Percentiles rank a stretch among this genome's conserved stretches.
Conservation (phyloP, 2,113 vertebrate genomes). For the Formicarius rufipectus region DNA sequence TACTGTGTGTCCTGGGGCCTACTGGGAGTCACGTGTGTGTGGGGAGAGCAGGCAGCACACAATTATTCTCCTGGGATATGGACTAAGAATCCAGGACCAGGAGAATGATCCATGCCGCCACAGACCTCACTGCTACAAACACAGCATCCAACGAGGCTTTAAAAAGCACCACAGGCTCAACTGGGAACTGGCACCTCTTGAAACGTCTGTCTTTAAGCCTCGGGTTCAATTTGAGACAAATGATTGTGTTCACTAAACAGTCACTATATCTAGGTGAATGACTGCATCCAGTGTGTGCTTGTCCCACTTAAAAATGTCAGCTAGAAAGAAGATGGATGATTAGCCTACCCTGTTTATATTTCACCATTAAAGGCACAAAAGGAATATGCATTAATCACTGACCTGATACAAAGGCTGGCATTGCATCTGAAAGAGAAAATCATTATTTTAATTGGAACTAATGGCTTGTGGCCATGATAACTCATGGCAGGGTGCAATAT, state of each 20-base stretch:
- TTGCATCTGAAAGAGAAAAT: conserved; percentile 55
- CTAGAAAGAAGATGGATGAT: conserved; percentile 29
- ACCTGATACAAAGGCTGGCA: conserved; percentile 33
- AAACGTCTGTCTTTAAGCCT: neutral
- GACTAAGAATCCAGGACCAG: no score
- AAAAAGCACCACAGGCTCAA: no score
- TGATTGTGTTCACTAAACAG: neutral
- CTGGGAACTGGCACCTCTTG: neutral
- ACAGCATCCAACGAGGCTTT: no score
- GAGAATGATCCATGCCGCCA: no score
- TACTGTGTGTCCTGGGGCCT: no score
- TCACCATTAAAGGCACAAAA: conserved; percentile 52
- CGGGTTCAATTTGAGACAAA: neutral
- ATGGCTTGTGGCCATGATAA: conserved; percentile 62
- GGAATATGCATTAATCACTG: conserved; percentile 41
- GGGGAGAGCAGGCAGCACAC: no score
- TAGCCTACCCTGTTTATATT: conserved; percentile 49
- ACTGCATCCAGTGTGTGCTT: neutral
- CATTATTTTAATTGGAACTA: conserved; percentile 70
- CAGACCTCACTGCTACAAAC: no score
- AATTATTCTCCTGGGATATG: no score
- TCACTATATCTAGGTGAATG: neutral
- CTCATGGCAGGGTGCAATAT: conserved; percentile 43
- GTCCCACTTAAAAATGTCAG: conserved; percentile 18
- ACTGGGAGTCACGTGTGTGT: no score